Evolutionary conservation across 2,797 vertebrate genomes (phyloP), one percentile per base, ranked within the genome.

Genomic region (Sciurus carolinensis): DNA sequence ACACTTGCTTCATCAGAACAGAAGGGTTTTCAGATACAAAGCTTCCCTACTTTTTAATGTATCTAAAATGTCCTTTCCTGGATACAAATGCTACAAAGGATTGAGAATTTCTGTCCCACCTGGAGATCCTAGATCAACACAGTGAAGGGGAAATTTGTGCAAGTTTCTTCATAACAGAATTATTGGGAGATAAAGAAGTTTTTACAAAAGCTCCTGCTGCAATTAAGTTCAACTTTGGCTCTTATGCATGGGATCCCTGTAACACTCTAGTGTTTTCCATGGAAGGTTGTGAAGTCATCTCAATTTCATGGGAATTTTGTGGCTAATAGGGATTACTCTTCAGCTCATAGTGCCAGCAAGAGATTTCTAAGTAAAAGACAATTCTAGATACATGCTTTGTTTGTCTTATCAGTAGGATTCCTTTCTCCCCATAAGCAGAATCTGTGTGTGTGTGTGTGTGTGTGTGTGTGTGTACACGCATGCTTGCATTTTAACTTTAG

Each of bases 291-390:
- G 28, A 85, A 91, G 57, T 90, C 28, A 82, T 79, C 44, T 94
- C 67, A 44, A 77, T 85, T 96, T 87, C 67, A 28, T 62, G 47
- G 50, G 62, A 92, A 89, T 8, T 75, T 84, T 72, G 42, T 85
- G 64, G 76, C 47, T 81, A 84, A 39, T 26, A 75, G 17, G 33
- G 26, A 77, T 83, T 88, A 91, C 44, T 28, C 79, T 69, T 98
- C 64, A 93, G 57, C 28, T 95, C 30, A 39, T 6, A 42, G 5
- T 82, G 50, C 73, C 30, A 87, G 30, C 42, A 82, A 95, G 66
- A 84, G 6, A 66, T 92, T 94, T 94, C 81, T 36, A 75, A 85
- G 69, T 50, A 94, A 92, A 92, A 76, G 77, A 50, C 9, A 57
- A 10, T 81, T 87, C 42, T 66, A 33, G 13, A 79, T 73, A 2